phyloP scores from a whole-genome alignment of 2,113 vertebrate genomes.

The Crotalus tigris region DNA sequence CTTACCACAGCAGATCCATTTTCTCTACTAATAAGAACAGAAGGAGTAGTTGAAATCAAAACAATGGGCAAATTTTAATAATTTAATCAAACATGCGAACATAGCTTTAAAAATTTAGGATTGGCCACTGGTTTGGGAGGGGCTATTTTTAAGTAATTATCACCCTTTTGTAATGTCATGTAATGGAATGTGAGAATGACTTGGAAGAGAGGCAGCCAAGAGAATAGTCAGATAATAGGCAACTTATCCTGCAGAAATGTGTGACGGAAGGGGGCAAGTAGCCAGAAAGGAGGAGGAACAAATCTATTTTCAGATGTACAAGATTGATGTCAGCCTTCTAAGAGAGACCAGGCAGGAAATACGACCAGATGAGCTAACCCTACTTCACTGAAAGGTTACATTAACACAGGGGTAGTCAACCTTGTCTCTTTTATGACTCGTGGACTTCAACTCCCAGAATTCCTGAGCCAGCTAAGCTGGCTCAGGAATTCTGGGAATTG shows the following conservation, averaged over 20 bases:
- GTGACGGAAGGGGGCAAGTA: background rate
- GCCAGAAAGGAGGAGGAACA: background rate
- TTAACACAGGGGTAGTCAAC: too few relatives aligned
- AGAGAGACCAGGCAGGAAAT: background rate
- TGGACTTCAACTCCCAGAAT: too few relatives aligned
- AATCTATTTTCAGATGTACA: background rate
- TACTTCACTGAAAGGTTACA: background rate
- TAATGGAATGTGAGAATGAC: background rate
- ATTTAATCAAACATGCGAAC: background rate
- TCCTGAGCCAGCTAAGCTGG: too few relatives aligned
- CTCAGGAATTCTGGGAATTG: too few relatives aligned
- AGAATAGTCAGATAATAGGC: background rate
- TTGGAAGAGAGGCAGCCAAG: background rate
- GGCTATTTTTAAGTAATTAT: background rate
- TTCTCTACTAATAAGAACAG: background rate
- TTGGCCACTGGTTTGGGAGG: background rate
- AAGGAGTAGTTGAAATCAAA: background rate
- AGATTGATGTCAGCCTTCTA: background rate
- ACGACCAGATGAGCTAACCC: background rate
- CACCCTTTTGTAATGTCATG: background rate
- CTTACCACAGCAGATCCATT: background rate
- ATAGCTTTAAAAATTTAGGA: background rate
- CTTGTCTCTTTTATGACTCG: too few relatives aligned
- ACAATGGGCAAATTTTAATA: background rate
- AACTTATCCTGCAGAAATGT: background rate